Evolutionary conservation across 2,888 invertebrate species (phyloP).

Genomic region (Vannuccia rotundouncinata): DNA sequence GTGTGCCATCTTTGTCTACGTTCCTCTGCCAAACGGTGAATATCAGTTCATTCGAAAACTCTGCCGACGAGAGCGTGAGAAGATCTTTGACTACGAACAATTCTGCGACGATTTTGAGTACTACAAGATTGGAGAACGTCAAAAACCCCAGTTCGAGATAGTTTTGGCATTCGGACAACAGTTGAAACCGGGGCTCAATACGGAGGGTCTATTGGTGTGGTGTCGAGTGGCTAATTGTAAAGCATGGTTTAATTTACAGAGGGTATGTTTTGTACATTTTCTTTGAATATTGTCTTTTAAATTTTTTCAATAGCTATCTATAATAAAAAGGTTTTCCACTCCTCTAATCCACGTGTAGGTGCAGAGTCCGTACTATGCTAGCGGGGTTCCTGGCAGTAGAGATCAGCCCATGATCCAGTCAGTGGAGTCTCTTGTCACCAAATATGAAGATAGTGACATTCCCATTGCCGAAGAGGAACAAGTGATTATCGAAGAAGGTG

Average conservation of each 20-base stretch:
- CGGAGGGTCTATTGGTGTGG: conserved; percentile 31
- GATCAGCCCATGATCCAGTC: not conserved
- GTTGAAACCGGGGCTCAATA: not conserved
- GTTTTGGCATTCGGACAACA: conserved; percentile 35
- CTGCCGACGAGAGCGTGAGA: conserved; percentile 28
- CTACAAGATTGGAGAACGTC: not conserved
- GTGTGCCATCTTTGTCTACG: conserved; percentile 34
- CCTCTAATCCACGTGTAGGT: no score
- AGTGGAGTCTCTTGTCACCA: not conserved
- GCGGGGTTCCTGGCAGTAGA: not conserved
- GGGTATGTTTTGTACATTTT: no score
- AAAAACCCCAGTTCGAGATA: conserved; percentile 23
- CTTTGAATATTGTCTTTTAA: not conserved
- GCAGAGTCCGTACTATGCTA: no score
- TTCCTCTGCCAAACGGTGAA: conserved; percentile 24
- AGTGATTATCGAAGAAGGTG: not conserved
- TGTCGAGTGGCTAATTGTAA: conserved; percentile 33
- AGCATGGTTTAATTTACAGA: conserved; percentile 33
- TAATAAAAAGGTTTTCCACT: no score
- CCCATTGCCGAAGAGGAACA: not conserved
- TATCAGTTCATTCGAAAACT: conserved; percentile 32
- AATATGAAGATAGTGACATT: not conserved
- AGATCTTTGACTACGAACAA: conserved; percentile 29
- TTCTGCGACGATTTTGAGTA: conserved; percentile 18
- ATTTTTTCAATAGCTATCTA: no score